A percentile compares a stretch with the other conserved stretches of the same genome.
phyloP scores from a whole-genome alignment of 2,113 vertebrate species.

The Megaceryle torquata region DNA sequence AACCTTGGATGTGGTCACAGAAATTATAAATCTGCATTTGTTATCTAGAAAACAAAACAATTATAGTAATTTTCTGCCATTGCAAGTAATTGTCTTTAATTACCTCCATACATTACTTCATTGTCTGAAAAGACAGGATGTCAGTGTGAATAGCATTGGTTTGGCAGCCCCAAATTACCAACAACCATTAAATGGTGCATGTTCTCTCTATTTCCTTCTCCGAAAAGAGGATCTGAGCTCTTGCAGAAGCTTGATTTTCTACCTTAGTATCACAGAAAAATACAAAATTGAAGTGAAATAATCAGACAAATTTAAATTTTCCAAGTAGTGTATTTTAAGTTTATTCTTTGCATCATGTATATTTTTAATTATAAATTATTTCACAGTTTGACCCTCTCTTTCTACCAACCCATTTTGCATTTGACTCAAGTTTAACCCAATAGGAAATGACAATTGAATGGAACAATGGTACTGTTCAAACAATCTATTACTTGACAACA shows the following conservation, averaged over 20 bases:
- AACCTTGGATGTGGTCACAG: neutral
- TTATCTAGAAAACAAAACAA: conserved; percentile 31
- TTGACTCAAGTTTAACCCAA: neutral
- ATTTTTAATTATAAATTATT: neutral
- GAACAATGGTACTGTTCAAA: neutral
- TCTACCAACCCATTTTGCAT: neutral
- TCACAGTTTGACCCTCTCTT: neutral
- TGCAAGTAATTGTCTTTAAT: conserved; percentile 52
- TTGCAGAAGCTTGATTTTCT: neutral
- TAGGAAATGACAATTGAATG: neutral
- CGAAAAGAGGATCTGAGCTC: neutral
- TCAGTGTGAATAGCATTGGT: conserved; percentile 7
- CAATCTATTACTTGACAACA: neutral
- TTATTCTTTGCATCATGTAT: neutral
- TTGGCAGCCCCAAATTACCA: conserved; percentile 20
- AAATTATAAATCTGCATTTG: neutral
- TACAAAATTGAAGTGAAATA: neutral
- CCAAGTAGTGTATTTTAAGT: neutral
- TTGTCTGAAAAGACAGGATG: conserved; percentile 33
- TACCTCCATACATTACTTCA: conserved; percentile 21
- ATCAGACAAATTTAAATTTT: neutral
- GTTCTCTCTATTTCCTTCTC: neutral
- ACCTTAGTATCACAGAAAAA: neutral
- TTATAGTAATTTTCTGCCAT: conserved; percentile 47
- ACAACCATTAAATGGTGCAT: neutral